These are phyloP conservation scores for Proteles cristata DNA, from an alignment of 2,113 vertebrate species.

Conservation along the genomic window DNA sequence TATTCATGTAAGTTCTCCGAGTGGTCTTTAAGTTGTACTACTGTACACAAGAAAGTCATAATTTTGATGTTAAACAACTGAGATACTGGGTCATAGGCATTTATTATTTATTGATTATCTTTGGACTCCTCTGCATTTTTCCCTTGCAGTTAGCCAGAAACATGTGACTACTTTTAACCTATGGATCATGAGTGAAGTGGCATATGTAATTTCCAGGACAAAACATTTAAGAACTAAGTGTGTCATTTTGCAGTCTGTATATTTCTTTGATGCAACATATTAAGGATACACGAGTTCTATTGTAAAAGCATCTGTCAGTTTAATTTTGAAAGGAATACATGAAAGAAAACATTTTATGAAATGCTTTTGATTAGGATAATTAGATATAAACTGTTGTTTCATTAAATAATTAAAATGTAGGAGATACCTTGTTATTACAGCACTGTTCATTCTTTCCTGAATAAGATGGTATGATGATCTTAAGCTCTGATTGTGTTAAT, in stretches of 20 bases:
- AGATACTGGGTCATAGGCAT: not conserved
- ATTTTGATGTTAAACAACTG: not conserved
- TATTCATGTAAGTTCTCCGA: not conserved
- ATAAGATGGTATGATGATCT: not conserved
- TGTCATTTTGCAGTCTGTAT: not conserved
- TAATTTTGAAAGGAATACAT: not conserved
- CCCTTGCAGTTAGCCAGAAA: not conserved
- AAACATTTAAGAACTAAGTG: conserved; percentile 4
- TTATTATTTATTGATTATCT: not conserved
- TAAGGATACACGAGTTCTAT: not conserved
- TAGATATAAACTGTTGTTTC: not conserved
- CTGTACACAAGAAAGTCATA: not conserved
- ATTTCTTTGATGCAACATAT: not conserved
- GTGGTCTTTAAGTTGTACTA: not conserved
- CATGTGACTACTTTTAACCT: not conserved
- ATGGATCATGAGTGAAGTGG: not conserved
- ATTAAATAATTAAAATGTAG: not conserved
- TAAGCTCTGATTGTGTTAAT: not conserved
- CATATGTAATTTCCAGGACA: not conserved
- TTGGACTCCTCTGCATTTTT: not conserved
- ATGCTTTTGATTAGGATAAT: not conserved
- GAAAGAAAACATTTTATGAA: not conserved
- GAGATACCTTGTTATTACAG: not conserved
- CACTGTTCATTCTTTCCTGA: not conserved
- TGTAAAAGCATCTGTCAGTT: not conserved